Evolutionary conservation across 2,113 vertebrate genomes (phyloP), one percentile per base, ranked within the genome.

Genomic region (Pleuronectes platessa): DNA sequence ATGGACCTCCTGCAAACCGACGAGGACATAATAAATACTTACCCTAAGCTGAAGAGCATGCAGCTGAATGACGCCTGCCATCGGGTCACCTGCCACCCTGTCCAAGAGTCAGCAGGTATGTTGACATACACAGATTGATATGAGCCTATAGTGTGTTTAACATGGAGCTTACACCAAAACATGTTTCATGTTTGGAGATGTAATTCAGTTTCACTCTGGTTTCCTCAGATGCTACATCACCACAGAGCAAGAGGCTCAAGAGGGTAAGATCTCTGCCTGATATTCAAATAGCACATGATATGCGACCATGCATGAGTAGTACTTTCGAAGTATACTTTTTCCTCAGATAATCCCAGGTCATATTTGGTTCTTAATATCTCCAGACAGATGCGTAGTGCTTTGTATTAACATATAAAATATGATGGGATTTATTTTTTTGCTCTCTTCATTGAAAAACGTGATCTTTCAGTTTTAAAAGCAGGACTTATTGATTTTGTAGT

Each of bases 1-100:
- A 53, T 92, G 66, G 0, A 67, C 18, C 81, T 94, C 14, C 82
- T 94, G 63, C 68, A 88, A 42, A 79, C 78, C 0, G 75, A 89
- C 5, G 6, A 31, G 31, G 17, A 67, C 0, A 73, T 71, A 0
- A 14, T 92, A 14, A 0, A 7, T 0, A 89, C 78, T 3, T 92
- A 51, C 31, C 90, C 88, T 10, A 0, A 0, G 0, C 70, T 94
- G 64, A 24, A 45, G 27, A 4, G 21, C 1, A 4, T 86, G 3
- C 6, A 31, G 31, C 35, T 64, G 51, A 59, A 0, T 0, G 0
- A 10, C 2, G 6, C 15, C 5, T 0, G 2, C 2, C 3, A 0
- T 24, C 37, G 71, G 27, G 27, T 31, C 26, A 49, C 2, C 26
- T 0, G 0, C 26, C 26, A 0, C 0, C 61, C 85, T 3, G 40